phyloP scores from a whole-genome alignment of 2,113 vertebrate species.

The Campylorhamphus procurvoides region DNA sequence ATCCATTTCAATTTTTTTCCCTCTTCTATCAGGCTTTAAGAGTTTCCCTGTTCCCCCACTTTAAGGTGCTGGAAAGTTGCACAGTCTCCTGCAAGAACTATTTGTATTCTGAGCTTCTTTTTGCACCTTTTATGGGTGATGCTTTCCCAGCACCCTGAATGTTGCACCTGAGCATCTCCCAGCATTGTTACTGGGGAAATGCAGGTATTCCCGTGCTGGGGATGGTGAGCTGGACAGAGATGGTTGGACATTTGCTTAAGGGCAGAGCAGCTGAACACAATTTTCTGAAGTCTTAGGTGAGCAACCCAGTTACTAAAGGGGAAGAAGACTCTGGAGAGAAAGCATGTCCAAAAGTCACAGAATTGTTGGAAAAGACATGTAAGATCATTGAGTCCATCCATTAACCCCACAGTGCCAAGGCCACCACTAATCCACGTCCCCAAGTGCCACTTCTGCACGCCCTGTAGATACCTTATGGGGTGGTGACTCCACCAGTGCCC shows the following conservation, averaged over 20 bases:
- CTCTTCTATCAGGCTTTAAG: background rate
- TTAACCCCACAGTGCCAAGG: background rate
- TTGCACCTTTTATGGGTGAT: background rate
- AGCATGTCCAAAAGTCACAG: background rate
- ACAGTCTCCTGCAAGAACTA: background rate
- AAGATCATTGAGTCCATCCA: background rate
- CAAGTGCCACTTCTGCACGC: accelerated
- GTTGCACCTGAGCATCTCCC: background rate
- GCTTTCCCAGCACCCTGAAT: background rate
- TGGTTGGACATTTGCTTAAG: background rate
- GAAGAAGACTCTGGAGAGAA: background rate
- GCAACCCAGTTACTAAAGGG: background rate
- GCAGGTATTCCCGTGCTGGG: background rate
- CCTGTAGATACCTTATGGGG: no score
- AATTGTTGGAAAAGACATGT: background rate
- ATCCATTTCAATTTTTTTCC: background rate
- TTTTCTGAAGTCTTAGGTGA: background rate
- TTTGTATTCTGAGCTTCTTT: background rate
- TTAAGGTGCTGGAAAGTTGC: background rate
- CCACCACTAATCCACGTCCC: background rate
- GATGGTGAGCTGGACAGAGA: background rate
- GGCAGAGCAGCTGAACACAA: background rate
- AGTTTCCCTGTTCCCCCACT: background rate
- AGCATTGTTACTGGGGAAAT: background rate
- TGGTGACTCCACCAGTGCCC: background rate